Base-by-base conservation (phyloP, 1,140 invertebrate species). In the Formica exsecta region DNA sequence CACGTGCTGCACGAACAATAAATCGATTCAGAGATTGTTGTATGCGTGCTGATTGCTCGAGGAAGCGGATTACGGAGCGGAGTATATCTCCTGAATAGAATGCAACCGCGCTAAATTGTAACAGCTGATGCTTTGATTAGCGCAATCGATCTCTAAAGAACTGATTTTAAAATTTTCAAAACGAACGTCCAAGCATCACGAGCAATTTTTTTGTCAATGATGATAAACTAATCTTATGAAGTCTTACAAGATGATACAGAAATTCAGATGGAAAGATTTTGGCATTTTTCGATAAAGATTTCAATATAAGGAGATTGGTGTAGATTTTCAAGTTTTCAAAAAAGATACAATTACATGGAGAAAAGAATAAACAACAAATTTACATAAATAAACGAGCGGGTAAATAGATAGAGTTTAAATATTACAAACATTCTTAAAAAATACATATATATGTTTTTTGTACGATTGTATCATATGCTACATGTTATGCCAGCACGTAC, bases 61-160 rank as follows among this genome's bases (percentile, higher is more conserved):
- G 44, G 48, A 59, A 81, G 19, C 19, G 25, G 13, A 48, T 83
- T 61, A 61, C 44, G 8, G 32, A 73, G 61, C 29, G 25, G 38
- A 25, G 13, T 5, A 32, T 25, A 32, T 25, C 32, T 61, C 25
- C 62, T 79, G 48, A 51, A 51, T 51, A 1, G 16, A 5, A 51
- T 51, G n/a, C n/a, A 44, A 54, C 25, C 44, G n/a, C 19, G 19
- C 22, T 29, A 32, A 4, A 22, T 29, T 25, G 25, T 22, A 29
- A 66, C 16, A 2, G n/a, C 61, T n/a, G 13, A 44, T 59, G 3
- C 8, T 16, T 41, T 9, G 25, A 41, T 16, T 41, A 22, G 1
- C 3, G 36, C 4, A 11, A 41, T 65, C 59, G 38, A 48, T 13
- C n/a, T 51, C 16, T 16, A 51, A 3, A 61, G 11, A 16, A 16